Evolutionary conservation across 2,888 invertebrate genomes (phyloP).

Genomic region (Bellardia pandia): DNA sequence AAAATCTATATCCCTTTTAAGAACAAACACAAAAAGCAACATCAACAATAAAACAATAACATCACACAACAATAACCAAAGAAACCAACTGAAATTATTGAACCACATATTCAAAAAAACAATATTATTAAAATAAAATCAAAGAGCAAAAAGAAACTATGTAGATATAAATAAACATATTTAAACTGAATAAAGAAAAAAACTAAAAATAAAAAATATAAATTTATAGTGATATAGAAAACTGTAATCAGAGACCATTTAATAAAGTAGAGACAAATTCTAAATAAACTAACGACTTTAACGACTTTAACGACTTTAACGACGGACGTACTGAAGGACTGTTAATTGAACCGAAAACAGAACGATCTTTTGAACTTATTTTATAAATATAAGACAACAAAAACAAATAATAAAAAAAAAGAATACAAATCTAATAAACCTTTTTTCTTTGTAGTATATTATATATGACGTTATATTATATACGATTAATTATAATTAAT

Average conservation of each 20-base stretch:
- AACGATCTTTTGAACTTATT: constrained; percentile 73
- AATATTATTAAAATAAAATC: constrained; percentile 33
- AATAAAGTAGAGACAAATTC: constrained; percentile 45
- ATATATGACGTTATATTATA: background rate
- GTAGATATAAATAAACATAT: constrained; percentile 42
- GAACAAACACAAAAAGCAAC: constrained; percentile 36
- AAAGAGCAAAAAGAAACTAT: background rate
- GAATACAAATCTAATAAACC: constrained; percentile 42
- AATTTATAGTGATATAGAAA: constrained; percentile 66
- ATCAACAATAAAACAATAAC: constrained; percentile 43
- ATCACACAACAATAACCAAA: constrained; percentile 70
- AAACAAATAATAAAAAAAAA: constrained; percentile 24
- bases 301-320: constrained; percentile 34
- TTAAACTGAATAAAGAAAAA: constrained; percentile 71
- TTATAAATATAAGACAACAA: constrained; percentile 49
- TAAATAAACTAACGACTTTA: constrained; percentile 52
- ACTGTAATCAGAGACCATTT: constrained; percentile 65
- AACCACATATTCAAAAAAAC: constrained; percentile 54
- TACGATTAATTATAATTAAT: constrained; percentile 57
- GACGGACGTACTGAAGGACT: constrained; percentile 44
- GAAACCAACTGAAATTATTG: constrained; percentile 60
- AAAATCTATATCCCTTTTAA: constrained; percentile 83
- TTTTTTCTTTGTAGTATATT: constrained; percentile 71
- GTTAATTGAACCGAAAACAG: constrained; percentile 45
- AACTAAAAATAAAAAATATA: constrained; percentile 34